A percentile compares a stretch with the other conserved stretches of the same genome.
Evolutionary conservation across 1,140 invertebrate genomes (phyloP).

Genomic region (Drosophila equinoxialis): DNA sequence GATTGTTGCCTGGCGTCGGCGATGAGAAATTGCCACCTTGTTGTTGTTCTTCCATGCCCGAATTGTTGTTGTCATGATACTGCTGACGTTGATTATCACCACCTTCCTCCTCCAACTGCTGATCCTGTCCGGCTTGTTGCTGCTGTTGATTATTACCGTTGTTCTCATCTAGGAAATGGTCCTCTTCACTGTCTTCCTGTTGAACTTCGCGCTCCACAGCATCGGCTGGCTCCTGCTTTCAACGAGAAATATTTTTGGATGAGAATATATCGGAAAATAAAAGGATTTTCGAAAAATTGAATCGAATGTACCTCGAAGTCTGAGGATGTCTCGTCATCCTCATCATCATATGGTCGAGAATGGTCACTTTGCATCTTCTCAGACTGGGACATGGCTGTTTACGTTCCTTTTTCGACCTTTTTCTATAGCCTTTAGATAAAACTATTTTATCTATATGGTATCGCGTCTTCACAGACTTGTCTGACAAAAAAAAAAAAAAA

Average conservation of each 20-base stretch:
- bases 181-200: conserved; percentile 11
- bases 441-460: conserved; percentile 10
- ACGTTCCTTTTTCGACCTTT: neutral
- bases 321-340: conserved; percentile 38
- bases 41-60: conserved; percentile 12
- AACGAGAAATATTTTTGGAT: neutral
- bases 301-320: conserved; percentile 28
- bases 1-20: neutral
- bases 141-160: conserved; percentile 24
- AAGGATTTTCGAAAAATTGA: neutral
- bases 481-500: conserved; percentile 12
- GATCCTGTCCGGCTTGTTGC: conserved; percentile 22
- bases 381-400: conserved; percentile 34
- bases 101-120: conserved; percentile 12
- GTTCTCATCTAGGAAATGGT: conserved; percentile 17
- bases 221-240: conserved; percentile 28
- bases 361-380: conserved; percentile 48
- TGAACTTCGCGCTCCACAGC: conserved; percentile 26
- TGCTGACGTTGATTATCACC: conserved; percentile 16
- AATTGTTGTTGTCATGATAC: conserved; percentile 7
- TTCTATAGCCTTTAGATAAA: neutral
- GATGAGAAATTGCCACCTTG: conserved; percentile 6
- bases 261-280: neutral
- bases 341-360: conserved; percentile 17
- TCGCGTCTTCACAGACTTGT: conserved; percentile 20